These are phyloP conservation scores for Spisula subtruncata DNA, from an alignment of 2,888 invertebrate genomes.

Conservation along the genomic window DNA sequence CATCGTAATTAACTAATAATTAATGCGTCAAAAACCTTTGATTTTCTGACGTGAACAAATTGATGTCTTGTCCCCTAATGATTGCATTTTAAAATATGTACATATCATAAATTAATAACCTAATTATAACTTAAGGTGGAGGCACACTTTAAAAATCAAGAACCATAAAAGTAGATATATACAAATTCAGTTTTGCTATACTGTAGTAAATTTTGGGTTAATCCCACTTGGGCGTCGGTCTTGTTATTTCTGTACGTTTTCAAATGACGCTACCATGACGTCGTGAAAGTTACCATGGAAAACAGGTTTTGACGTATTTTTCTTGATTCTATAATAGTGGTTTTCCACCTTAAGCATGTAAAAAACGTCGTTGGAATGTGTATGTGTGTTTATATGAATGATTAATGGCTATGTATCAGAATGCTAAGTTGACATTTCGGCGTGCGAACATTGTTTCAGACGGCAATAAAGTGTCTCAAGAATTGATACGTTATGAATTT, in stretches of 20 bases:
- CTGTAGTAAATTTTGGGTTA: too few species aligned
- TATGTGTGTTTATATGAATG: not conserved
- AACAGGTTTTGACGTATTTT: too few species aligned
- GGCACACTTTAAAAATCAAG: too few species aligned
- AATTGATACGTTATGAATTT: conserved; percentile 9
- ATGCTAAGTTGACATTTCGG: conserved; percentile 7
- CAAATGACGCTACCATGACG: too few species aligned
- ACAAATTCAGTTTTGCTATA: too few species aligned
- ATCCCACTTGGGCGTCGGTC: too few species aligned
- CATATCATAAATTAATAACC: conserved; percentile 25
- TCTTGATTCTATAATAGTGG: too few species aligned
- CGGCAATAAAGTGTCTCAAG: not conserved
- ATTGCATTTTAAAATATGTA: conserved; percentile 36
- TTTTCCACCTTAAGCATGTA: too few species aligned
- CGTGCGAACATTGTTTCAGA: conserved; percentile 4
- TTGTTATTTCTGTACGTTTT: too few species aligned
- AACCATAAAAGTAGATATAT: too few species aligned
- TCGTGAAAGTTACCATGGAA: too few species aligned
- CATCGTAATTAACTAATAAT: conserved; percentile 29
- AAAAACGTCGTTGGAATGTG: not conserved
- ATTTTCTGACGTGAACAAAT: conserved; percentile 43
- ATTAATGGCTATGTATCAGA: conserved; percentile 30
- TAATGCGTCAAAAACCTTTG: conserved; percentile 29
- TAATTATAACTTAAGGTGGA: conserved; percentile 28
- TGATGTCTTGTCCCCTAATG: conserved; percentile 45